Evolutionary conservation across 2,797 vertebrate species (phyloP), one percentile per base, ranked within the genome.

Genomic region (Schizopygopsis malacanthus): DNA sequence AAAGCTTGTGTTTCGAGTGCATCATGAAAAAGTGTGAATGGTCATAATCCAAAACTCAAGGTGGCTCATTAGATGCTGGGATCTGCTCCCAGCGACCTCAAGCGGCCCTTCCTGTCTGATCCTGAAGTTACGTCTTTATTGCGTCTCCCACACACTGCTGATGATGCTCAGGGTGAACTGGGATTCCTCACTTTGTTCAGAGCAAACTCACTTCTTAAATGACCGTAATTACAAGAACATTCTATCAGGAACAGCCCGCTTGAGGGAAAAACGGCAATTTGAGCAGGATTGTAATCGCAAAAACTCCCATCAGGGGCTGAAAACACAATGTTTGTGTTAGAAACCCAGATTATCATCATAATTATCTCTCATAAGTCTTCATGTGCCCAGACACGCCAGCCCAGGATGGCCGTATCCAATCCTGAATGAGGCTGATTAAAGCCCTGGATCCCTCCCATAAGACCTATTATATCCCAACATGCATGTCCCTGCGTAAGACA

Each of bases 401-500:
- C 85, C 43, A 88, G 50, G 65, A 69, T 18, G 33, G 65, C 33
- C 86, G 39, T 56, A 39, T 39, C 8, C 82, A 52, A 90, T 91
- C 89, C 90, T 91, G 90, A 93, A 91, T 12, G 50, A 67, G 41
- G 69, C 69, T 37, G 37, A 45, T 41, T 79, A 83, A 8, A 71
- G 70, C 61, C 61, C 5, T 25, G 33, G 70, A 65, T 61, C 70
- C 15, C 28, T 84, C 70, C 56, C 59, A 33, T 16, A 33, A 78
- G 33, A 82, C 54, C 85, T 50, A 81, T 81, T 73, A 52, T 91
- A 94, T 95, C 91, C 90, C 89, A 89, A 88, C 43, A 73, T 88
- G 75, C 89, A 92, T 87, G 47, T 85, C 92, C 91, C 88, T 18
- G 47, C 20, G 4, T 8, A 75, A 33, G 10, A 69, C n/a, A 43